Base-by-base conservation (phyloP, 2,888 invertebrate genomes). In the Coenonympha arcania region DNA sequence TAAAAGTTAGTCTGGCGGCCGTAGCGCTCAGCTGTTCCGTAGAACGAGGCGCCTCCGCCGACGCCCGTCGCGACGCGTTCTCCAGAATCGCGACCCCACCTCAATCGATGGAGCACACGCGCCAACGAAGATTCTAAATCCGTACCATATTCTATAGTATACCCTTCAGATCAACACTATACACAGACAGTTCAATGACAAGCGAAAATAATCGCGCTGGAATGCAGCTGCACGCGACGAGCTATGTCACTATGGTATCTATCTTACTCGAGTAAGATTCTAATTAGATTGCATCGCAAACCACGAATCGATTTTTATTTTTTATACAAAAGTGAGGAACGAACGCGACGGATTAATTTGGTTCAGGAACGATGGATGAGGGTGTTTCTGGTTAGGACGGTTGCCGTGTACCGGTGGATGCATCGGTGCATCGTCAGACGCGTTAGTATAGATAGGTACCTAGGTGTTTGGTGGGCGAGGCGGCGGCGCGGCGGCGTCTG, bases 1-100 rank as follows among this genome's bases (percentile, higher is more conserved):
- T 78, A 79, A 77, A 62, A 69, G 75, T 77, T 73, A 55, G 50
- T 55, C 50, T 59, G 61, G 56, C 51, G 50, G n/a, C n/a, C n/a
- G 73, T 72, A 72, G 73, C 67, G 69, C 75, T 74, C 83, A 82
- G 83, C 78, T 80, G 82, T 77, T 79, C 79, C 74, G 73, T 70
- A 73, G 61, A 66, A 73, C 69, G 73, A 71, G 72, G 75, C 67
- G 67, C 71, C 72, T 67, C 57, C 63, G 64, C 59, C 64, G 63
- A 56, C 66, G 68, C 15, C 15, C 16, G 15, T 9, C 66, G 69
- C 71, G 69, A 61, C 72, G 68, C 66, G 61, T 54, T 65, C 50
- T 66, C 67, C 70, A 65, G 62, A 64, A 66, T 69, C 68, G 66
- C 67, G 66, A 69, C 66, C 69, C 72, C 69, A 68, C 76, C 71